These are phyloP conservation scores for Centropus bengalensis DNA, from an alignment of 2,113 vertebrate genomes.

Conservation along the genomic window DNA sequence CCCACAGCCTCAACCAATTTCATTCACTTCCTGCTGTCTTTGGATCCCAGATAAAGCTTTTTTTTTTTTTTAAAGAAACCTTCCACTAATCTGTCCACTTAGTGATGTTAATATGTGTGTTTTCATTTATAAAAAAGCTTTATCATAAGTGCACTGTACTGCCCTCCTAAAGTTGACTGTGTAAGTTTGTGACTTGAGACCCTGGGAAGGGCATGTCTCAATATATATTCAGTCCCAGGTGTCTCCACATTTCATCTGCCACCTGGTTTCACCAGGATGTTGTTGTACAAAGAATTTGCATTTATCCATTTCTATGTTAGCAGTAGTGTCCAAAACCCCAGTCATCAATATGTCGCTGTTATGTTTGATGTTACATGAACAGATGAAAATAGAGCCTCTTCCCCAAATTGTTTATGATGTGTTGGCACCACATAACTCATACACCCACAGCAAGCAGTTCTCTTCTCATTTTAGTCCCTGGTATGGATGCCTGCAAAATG, in stretches of 20 bases:
- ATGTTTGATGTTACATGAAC: background rate
- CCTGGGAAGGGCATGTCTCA: background rate
- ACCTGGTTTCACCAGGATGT: background rate
- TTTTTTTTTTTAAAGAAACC: background rate
- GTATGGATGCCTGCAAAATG: background rate
- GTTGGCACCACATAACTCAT: background rate
- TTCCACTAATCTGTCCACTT: background rate
- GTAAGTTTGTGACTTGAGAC: background rate
- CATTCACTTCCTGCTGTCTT: constrained; percentile 50
- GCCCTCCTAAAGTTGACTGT: background rate
- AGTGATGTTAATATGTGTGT: background rate
- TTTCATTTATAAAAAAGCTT: background rate
- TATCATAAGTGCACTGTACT: background rate
- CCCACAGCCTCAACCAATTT: constrained; percentile 59
- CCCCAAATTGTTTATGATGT: background rate
- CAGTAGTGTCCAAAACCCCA: background rate
- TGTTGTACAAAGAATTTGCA: background rate
- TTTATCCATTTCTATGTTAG: background rate
- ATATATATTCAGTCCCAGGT: background rate
- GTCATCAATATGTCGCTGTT: background rate
- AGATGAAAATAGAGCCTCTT: background rate
- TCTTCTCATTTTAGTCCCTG: background rate
- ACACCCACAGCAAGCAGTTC: background rate
- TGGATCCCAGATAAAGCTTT: constrained; percentile 36
- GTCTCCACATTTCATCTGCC: background rate